Base-by-base conservation (phyloP, 1,140 invertebrate species). In the Euwallacea similis region DNA sequence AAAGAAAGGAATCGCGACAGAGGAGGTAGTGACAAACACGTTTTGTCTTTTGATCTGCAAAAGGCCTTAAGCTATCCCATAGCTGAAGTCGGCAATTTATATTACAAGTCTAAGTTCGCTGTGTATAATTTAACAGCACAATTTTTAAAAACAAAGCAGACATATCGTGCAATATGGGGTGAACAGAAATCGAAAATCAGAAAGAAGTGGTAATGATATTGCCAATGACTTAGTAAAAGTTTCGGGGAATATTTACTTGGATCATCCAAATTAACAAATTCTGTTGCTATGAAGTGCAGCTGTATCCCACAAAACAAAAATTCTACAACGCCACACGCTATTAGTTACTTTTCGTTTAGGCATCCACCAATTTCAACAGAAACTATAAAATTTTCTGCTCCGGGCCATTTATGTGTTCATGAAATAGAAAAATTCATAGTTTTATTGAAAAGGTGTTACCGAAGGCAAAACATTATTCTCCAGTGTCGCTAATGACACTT, bases 271-370 rank as follows among this genome's bases (percentile, higher is more conserved):
- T 42, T 55, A 58, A 59, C 71, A 55, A n/a, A 50, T 73, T 44
- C 58, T 76, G 46, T 72, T 74, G 55, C 13, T 75, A n/a, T 78
- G 77, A 74, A 76, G 72, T 59, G 78, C 64, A 76, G 62, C 54
- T 79, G 77, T 65, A 71, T 77, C 16, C 74, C 77, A 6, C 76
- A 78, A 75, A 79, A 78, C 73, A 68, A 54, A 59, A 79, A 78
- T 66, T 76, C 55, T 77, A 33, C 4, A 13, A 76, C 78, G 21
- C 66, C 72, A 9, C 69, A 59, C 62, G 74, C 73, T n/a, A 54
- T 77, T 9, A 9, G 58, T 15, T n/a, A 73, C 59, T n/a, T n/a
- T n/a, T n/a, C n/a, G n/a, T n/a, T n/a, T n/a, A n/a, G n/a, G n/a
- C n/a, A n/a, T n/a, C n/a, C n/a, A n/a, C n/a, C n/a, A n/a, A n/a